Evolutionary conservation across 1,140 invertebrate genomes (phyloP).

Genomic region (Dendroctonus ponderosae): DNA sequence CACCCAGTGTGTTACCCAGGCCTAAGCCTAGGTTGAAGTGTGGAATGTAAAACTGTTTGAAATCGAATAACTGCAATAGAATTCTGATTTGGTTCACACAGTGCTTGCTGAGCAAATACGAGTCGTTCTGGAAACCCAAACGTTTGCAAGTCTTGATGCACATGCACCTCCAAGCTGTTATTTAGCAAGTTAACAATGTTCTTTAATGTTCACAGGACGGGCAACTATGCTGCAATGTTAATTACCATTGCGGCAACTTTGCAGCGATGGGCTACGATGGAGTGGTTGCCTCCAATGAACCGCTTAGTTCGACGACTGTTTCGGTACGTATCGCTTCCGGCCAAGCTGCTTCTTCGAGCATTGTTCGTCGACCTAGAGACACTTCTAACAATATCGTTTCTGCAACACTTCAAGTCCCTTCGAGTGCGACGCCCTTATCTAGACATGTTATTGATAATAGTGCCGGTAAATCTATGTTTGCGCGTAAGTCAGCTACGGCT

Average conservation of each 20-base stretch:
- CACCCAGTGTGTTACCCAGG: too few relatives aligned
- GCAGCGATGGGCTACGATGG: slow-evolving; percentile 47
- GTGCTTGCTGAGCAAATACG: too few relatives aligned
- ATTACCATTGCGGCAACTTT: slow-evolving; percentile 58
- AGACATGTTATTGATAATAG: slow-evolving; percentile 11
- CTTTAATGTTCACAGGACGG: slow-evolving; percentile 56
- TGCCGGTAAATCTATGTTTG: slow-evolving; percentile 8
- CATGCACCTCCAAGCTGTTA: too few relatives aligned
- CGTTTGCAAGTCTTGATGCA: slow-evolving; percentile 1
- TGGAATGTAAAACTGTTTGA: too few relatives aligned
- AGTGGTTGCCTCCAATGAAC: slow-evolving; percentile 40
- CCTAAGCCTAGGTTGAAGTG: too few relatives aligned
- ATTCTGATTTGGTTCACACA: too few relatives aligned
- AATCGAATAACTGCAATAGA: too few relatives aligned
- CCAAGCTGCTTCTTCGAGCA: neutral
- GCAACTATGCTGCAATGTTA: slow-evolving; percentile 63
- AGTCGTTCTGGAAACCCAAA: slow-evolving; percentile 3
- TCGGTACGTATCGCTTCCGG: slow-evolving; percentile 15
- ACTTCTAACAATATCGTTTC: slow-evolving; percentile 10
- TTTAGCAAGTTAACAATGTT: neutral
- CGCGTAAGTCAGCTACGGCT: slow-evolving; percentile 5
- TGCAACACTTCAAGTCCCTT: slow-evolving; percentile 33
- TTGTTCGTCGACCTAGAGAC: slow-evolving; percentile 7
- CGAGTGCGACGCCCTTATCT: slow-evolving; percentile 30
- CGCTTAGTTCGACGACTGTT: slow-evolving; percentile 4